A percentile compares a stretch with the other conserved stretches of the same genome.
Conservation (phyloP, 1,140 invertebrate species). For the Wasmannia auropunctata region DNA sequence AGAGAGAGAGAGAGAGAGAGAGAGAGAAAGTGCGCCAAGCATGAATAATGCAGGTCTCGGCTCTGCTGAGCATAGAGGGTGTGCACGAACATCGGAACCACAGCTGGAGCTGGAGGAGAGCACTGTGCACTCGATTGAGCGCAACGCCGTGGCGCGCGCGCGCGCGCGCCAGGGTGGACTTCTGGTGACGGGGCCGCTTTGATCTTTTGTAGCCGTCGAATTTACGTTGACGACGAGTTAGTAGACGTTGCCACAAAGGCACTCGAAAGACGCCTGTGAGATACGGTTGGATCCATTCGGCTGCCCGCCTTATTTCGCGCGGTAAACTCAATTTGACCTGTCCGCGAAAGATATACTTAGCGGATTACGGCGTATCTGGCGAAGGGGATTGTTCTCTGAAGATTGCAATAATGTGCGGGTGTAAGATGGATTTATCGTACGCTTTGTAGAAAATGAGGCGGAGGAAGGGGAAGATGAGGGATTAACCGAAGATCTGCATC, state of each 20-base stretch:
- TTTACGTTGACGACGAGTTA: conserved; percentile 72
- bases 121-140: conserved; percentile 25
- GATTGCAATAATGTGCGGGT: conserved; percentile 52
- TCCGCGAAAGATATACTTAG: conserved; percentile 47
- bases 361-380: conserved; percentile 35
- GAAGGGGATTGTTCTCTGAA: conserved; percentile 39
- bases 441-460: not conserved
- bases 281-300: conserved; percentile 16
- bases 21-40: conserved; percentile 60
- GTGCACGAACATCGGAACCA: conserved; percentile 7
- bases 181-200: conserved; percentile 58
- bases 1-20: conserved; percentile 5
- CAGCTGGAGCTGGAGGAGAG: conserved; percentile 18
- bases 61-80: conserved; percentile 13
- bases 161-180: not conserved
- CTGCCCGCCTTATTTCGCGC: conserved; percentile 56
- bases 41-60: conserved; percentile 76
- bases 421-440: conserved; percentile 39
- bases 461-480: not conserved
- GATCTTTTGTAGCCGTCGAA: conserved; percentile 75
- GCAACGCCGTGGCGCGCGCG: not conserved
- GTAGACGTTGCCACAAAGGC: conserved; percentile 55
- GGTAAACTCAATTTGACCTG: conserved; percentile 55
- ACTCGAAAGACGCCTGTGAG: conserved; percentile 13
- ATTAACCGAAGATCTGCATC: conserved; percentile 52